Evolutionary conservation across 1,140 invertebrate species (phyloP).

Genomic region (Drosophila micromelanica): DNA sequence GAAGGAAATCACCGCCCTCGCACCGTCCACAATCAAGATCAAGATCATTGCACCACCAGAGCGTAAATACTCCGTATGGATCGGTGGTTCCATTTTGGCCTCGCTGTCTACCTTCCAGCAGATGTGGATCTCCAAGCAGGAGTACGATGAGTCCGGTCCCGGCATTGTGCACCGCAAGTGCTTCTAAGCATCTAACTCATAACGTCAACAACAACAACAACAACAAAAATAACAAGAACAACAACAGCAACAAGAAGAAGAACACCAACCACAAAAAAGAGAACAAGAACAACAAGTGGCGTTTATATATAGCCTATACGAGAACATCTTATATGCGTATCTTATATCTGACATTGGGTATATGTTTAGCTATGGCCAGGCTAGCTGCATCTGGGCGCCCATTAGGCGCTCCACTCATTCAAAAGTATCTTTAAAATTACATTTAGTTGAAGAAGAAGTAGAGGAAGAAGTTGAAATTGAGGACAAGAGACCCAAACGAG

Average conservation of each 20-base stretch:
- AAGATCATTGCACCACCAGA: slow-evolving; percentile 97
- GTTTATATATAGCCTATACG: slow-evolving; percentile 54
- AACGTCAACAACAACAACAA: slow-evolving; percentile 6
- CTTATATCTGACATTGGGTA: slow-evolving; percentile 50
- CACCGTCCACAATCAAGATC: slow-evolving; percentile 96
- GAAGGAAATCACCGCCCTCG: slow-evolving; percentile 94
- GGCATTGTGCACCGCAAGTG: slow-evolving; percentile 90
- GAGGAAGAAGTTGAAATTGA: slow-evolving; percentile 27
- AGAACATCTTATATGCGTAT: slow-evolving; percentile 48
- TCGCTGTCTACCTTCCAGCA: slow-evolving; percentile 93
- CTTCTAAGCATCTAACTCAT: slow-evolving; percentile 86
- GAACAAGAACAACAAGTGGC: slow-evolving; percentile 38
- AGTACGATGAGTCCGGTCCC: slow-evolving; percentile 91
- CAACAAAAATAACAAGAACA: slow-evolving; percentile 9
- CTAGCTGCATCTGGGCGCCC: slow-evolving; percentile 59
- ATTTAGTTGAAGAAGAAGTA: slow-evolving; percentile 74
- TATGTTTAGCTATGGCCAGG: slow-evolving; percentile 46
- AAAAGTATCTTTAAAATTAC: slow-evolving; percentile 80
- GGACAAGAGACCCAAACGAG: slow-evolving; percentile 61
- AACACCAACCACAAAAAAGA: slow-evolving; percentile 9
- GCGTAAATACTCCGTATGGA: slow-evolving; percentile 95
- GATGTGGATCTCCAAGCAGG: slow-evolving; percentile 93
- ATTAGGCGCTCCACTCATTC: slow-evolving; percentile 43
- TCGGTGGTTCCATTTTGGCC: slow-evolving; percentile 91
- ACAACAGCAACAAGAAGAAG: slow-evolving; percentile 18